Percentiles rank a stretch among this genome's conserved stretches.
Conservation (phyloP, 2,113 vertebrate genomes). For the Carlito syrichta region DNA sequence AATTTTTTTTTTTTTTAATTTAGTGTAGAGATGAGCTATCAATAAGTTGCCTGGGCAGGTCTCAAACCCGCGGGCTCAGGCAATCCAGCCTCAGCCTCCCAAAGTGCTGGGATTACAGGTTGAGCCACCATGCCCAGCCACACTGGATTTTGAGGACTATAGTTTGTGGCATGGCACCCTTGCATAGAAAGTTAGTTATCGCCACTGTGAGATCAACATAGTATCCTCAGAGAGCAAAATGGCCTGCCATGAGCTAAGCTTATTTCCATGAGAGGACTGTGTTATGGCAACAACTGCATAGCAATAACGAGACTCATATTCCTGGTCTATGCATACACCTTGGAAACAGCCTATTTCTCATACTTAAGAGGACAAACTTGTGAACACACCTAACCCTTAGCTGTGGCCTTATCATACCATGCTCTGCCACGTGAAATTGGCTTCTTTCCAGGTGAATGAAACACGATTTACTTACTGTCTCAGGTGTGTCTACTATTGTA, state of each 20-base stretch:
- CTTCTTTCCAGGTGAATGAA: background rate
- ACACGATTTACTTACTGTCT: background rate
- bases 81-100: too few species aligned
- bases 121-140: too few species aligned
- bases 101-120: too few species aligned
- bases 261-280: too few species aligned
- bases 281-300: background rate
- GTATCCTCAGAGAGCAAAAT: background rate
- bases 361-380: background rate
- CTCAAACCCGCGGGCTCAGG: too few species aligned
- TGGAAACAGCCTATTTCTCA: slow-evolving; percentile 7
- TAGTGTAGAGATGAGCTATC: too few species aligned
- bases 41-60: too few species aligned
- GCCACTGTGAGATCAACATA: background rate
- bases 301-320: background rate
- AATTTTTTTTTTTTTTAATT: too few species aligned
- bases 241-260: background rate
- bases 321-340: background rate
- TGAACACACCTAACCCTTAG: background rate
- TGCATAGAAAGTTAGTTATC: background rate
- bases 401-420: background rate
- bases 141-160: background rate
- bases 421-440: background rate
- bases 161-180: background rate
- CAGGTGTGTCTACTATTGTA: background rate